Percentiles rank a stretch among this genome's conserved stretches.
Conservation (phyloP, 92 coral and sea anemone genomes). For the Phenganax stokvisi region DNA sequence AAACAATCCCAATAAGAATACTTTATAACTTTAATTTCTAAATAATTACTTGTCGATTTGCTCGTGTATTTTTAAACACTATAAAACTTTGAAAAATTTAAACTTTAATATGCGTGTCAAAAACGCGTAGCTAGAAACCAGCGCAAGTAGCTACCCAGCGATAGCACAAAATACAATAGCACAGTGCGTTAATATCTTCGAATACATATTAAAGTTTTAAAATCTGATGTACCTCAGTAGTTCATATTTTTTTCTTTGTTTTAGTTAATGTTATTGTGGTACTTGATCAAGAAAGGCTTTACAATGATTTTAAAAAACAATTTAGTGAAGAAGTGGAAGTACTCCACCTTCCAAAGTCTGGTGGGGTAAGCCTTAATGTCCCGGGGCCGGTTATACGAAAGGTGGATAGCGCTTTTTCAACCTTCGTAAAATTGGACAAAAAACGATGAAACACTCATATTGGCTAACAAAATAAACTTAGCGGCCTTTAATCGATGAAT, state of each 20-base stretch:
- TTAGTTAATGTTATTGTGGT: constrained; percentile 87
- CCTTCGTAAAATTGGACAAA: too few relatives aligned
- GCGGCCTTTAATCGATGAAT: too few relatives aligned
- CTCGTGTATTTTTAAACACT: background rate
- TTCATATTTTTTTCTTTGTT: constrained; percentile 1
- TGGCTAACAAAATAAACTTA: too few relatives aligned
- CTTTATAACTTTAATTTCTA: too few relatives aligned
- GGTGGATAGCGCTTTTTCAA: too few relatives aligned
- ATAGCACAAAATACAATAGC: too few relatives aligned
- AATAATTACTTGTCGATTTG: background rate
- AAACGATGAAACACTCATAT: too few relatives aligned
- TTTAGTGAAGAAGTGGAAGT: constrained; percentile 80
- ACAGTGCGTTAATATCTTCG: too few relatives aligned
- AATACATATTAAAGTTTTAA: background rate
- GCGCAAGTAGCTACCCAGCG: too few relatives aligned
- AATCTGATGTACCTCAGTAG: background rate
- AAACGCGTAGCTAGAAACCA: too few relatives aligned
- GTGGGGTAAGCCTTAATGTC: constrained; percentile 67
- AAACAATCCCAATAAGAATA: background rate
- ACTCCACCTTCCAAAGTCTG: constrained; percentile 95
- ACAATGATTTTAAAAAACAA: constrained; percentile 87
- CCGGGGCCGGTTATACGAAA: too few relatives aligned
- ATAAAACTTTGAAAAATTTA: background rate
- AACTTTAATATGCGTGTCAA: background rate
- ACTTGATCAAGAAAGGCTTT: constrained; percentile 93